These are phyloP conservation scores for Muntiacus reevesi DNA, from an alignment of 2,113 vertebrate species.

Conservation along the genomic window DNA sequence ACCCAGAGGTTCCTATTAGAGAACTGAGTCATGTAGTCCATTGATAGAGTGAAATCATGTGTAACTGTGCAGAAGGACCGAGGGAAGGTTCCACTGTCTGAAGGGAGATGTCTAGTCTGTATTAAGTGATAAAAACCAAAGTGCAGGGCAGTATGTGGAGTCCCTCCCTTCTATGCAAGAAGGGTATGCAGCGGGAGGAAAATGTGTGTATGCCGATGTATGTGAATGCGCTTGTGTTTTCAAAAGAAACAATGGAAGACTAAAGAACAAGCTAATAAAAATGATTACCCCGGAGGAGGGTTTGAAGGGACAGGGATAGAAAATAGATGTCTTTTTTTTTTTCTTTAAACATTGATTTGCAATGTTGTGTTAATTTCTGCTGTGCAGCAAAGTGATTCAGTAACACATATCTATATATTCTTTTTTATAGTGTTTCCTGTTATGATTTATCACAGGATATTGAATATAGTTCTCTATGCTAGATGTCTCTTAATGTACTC, in stretches of 20 bases:
- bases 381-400: background rate
- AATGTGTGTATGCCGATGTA: background rate
- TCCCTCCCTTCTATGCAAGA: background rate
- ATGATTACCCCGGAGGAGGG: background rate
- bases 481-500: background rate
- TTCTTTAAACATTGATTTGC: background rate
- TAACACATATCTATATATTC: background rate
- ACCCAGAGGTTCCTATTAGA: background rate
- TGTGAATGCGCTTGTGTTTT: background rate
- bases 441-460: background rate
- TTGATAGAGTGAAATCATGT: background rate
- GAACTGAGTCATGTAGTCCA: background rate
- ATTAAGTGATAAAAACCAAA: background rate
- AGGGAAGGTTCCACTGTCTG: background rate
- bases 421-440: background rate
- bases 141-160: background rate
- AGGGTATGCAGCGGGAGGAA: background rate
- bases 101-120: background rate
- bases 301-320: background rate
- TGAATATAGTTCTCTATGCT: background rate
- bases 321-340: background rate
- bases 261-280: background rate
- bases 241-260: background rate
- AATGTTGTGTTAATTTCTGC: background rate
- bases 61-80: background rate